Evolutionary conservation across 2,113 vertebrate genomes (phyloP).

Genomic region (Nanorana parkeri): DNA sequence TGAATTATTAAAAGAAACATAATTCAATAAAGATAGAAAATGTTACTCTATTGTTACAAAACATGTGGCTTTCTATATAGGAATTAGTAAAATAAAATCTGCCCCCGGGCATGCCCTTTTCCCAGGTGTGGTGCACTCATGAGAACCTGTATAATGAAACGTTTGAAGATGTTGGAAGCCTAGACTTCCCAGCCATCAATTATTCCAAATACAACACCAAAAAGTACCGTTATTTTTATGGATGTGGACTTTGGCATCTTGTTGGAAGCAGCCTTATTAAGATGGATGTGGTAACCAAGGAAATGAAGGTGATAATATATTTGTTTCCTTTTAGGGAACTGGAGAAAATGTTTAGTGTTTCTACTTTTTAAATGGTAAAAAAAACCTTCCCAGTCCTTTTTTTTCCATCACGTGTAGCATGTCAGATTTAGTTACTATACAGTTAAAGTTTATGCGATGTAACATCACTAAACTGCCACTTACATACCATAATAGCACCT

Average conservation of each 20-base stretch:
- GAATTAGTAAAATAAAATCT: background rate
- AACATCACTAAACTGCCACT: too few species aligned
- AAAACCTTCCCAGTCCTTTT: too few species aligned
- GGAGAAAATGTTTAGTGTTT: background rate
- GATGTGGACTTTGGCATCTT: constrained; percentile 87
- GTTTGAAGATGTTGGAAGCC: constrained; percentile 79
- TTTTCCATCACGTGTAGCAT: too few species aligned
- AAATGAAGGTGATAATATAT: background rate
- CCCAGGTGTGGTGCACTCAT: constrained; percentile 82
- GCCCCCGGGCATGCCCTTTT: background rate
- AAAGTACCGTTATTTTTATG: constrained; percentile 88
- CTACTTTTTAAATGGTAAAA: background rate
- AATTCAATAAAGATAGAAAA: too few species aligned
- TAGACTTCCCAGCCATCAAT: constrained; percentile 94
- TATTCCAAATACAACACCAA: constrained; percentile 77
- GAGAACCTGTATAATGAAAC: constrained; percentile 82
- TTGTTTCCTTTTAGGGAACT: background rate
- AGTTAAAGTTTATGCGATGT: too few species aligned
- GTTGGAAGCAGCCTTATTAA: constrained; percentile 87
- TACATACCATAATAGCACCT: too few species aligned
- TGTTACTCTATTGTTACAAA: too few species aligned
- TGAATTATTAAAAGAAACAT: too few species aligned
- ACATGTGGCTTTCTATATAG: too few species aligned
- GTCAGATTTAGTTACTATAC: too few species aligned
- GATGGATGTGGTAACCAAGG: constrained; percentile 79